Percentiles rank a stretch among this genome's conserved stretches.
phyloP scores from a whole-genome alignment of 2,113 vertebrate genomes.

The Camelus bactrianus region DNA sequence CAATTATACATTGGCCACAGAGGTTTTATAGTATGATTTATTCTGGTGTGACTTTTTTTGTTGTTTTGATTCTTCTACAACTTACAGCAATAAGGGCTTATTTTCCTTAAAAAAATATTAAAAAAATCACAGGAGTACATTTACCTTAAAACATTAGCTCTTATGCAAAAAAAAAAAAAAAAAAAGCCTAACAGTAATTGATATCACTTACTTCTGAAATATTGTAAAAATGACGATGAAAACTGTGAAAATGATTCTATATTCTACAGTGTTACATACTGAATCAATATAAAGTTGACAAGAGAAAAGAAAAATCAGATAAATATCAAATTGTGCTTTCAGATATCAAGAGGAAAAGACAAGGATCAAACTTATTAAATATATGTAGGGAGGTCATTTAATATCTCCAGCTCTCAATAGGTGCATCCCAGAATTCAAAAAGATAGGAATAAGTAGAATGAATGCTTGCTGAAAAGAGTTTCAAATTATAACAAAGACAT shows the following conservation, averaged over 20 bases:
- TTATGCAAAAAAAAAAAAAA: neutral
- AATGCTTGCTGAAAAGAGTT: neutral
- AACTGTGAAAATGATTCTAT: neutral
- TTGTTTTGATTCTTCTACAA: neutral
- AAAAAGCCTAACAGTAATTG: neutral
- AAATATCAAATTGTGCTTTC: constrained; percentile 7
- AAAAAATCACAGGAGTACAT: neutral
- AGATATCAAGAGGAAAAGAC: neutral
- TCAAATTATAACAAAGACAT: constrained; percentile 13
- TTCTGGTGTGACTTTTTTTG: neutral
- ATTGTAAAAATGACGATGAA: neutral
- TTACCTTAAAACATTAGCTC: neutral
- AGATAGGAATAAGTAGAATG: neutral
- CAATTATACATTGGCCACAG: neutral
- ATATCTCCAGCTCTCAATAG: neutral
- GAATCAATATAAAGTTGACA: neutral
- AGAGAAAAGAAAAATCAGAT: neutral
- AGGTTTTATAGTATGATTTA: constrained; percentile 22
- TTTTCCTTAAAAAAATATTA: neutral
- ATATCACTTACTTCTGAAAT: neutral
- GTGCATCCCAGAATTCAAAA: neutral
- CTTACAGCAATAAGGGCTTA: neutral
- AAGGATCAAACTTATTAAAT: neutral
- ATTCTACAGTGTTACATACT: neutral
- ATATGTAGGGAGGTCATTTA: neutral